Percentiles rank a stretch among this genome's conserved stretches.
phyloP scores from a whole-genome alignment of 35 echinoderm and acorn worm genomes.

The Stichopus chloronotus region DNA sequence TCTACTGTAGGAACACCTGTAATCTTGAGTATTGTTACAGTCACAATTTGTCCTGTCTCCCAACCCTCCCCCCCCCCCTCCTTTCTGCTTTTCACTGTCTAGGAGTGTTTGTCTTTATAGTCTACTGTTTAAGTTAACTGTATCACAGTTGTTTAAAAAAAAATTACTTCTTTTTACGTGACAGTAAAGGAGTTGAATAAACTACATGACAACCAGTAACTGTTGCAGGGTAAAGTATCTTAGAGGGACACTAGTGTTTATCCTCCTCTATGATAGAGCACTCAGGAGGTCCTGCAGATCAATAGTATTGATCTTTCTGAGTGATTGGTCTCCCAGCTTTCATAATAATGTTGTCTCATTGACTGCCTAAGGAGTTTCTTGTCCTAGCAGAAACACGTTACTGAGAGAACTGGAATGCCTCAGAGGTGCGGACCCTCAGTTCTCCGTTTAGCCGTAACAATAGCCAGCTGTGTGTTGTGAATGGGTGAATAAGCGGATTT shows the following conservation, averaged over 20 bases:
- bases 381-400: neutral
- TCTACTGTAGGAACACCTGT: no score
- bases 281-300: neutral
- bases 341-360: neutral
- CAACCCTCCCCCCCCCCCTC: no score
- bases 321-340: neutral
- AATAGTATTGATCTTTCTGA: neutral
- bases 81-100: no score
- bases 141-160: no score
- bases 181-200: no score
- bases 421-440: neutral
- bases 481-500: neutral
- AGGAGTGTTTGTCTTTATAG: no score
- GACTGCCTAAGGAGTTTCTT: neutral
- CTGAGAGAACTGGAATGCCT: neutral
- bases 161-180: no score
- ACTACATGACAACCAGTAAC: no score
- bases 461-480: neutral
- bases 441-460: neutral
- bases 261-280: neutral
- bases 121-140: no score
- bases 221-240: neutral
- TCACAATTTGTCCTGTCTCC: no score
- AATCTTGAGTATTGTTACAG: no score
- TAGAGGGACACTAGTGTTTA: neutral